phyloP scores from a whole-genome alignment of 2,797 vertebrate genomes.

The Muscicapa striata region DNA sequence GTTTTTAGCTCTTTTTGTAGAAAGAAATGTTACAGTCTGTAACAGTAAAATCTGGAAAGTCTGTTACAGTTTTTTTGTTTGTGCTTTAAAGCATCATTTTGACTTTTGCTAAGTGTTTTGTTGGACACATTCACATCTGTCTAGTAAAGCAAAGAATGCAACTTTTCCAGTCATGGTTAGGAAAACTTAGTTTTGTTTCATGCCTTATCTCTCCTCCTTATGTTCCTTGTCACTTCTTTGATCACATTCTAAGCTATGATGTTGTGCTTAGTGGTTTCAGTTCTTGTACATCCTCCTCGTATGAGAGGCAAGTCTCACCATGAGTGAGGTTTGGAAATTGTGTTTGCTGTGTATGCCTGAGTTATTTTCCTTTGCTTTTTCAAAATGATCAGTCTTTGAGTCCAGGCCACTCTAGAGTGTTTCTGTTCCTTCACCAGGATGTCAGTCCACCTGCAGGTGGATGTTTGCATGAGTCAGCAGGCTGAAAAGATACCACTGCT shows the following conservation, averaged over 20 bases:
- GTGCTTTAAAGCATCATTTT: background rate
- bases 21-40: no score
- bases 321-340: background rate
- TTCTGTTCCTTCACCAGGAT: background rate
- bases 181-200: background rate
- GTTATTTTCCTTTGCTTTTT: background rate
- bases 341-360: background rate
- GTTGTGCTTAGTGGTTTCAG: background rate
- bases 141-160: background rate
- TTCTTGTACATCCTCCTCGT: background rate
- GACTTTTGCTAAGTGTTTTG: background rate
- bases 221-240: background rate
- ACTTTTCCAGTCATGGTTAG: background rate
- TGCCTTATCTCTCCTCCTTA: background rate
- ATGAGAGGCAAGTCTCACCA: background rate
- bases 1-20: background rate
- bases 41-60: background rate
- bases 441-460: background rate
- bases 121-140: background rate
- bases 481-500: background rate
- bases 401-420: background rate
- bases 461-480: background rate
- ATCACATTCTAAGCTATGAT: accelerated
- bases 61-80: background rate
- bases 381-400: background rate